Base-by-base conservation (phyloP, 2,113 vertebrate genomes). In the Merops nubicus region DNA sequence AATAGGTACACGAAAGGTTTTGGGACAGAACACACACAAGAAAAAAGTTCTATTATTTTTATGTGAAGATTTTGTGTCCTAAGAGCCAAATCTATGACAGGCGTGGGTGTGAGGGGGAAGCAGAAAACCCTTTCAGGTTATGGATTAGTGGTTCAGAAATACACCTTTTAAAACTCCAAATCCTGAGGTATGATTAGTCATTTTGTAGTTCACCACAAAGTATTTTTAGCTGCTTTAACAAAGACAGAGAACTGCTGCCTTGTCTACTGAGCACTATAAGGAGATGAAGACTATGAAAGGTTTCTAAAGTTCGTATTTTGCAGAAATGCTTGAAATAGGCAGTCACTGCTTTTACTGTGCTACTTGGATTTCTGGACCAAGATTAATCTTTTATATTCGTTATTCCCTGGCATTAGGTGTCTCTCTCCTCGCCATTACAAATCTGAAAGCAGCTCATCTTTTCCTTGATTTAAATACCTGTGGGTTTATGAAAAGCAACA, bases 221-320 rank as follows among this genome's bases (percentile, higher is more conserved):
- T 75, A 67, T 72, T 93, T 94, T 75, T 85, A 91, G 59, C 26
- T 85, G 13, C 33, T 91, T 91, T 65, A 67, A 60, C 26, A 89
- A 78, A 84, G 45, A 51, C 33, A 84, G 73, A 94, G 91, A 87
- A 89, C 89, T 84, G 12, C 40, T 69, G 33, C 40, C 63, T 80
- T 73, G 19, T 42, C 67, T 86, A 54, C 48, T 20, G 62, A 73
- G 18, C 29, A 26, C n/a, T 73, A 15, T 29, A 89, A 81, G 33
- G 68, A 42, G 29, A 68, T 40, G 5, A 79, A 73, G 45, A 85
- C 74, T 85, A 69, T n/a, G 18, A 65, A 79, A 91, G 14, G 10
- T 17, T 89, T 87, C 50, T 65, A 26, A 84, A 74, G 33, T 29
- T 60, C 20, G 2, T 38, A n/a, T 67, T 87, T 82, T 70, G 26